A percentile compares a stretch with the other conserved stretches of the same genome.
phyloP scores from a whole-genome alignment of 2,888 invertebrate genomes.

The Hyposoter dolosus region DNA sequence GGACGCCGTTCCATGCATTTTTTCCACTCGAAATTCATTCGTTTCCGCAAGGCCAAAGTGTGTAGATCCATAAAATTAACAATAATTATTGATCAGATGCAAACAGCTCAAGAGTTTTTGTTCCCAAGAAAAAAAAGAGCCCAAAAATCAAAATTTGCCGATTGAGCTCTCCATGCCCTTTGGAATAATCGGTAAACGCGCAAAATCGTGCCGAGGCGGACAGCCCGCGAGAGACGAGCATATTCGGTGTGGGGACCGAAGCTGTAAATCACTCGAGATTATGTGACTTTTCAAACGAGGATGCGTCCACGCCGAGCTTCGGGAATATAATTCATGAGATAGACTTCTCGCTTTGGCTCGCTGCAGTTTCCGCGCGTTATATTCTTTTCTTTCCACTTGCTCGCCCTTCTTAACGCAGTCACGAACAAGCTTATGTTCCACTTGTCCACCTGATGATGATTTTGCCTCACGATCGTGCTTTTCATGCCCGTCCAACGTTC shows the following conservation, averaged over 20 bases:
- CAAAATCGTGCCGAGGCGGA: constrained; percentile 9
- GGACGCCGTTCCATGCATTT: not conserved
- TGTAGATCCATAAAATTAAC: not conserved
- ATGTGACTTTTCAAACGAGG: constrained; percentile 81
- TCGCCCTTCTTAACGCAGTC: constrained; percentile 39
- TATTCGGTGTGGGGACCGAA: constrained; percentile 46
- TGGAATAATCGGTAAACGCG: constrained; percentile 73
- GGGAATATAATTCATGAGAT: constrained; percentile 74
- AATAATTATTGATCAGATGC: not conserved
- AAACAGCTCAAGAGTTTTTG: not conserved
- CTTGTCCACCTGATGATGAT: constrained; percentile 61
- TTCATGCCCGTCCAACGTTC: constrained; percentile 12
- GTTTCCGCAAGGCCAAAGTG: not conserved
- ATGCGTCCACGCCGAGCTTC: constrained; percentile 74
- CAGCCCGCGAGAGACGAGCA: constrained; percentile 28
- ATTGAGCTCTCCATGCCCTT: constrained; percentile 72
- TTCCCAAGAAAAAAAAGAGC: constrained; percentile 38
- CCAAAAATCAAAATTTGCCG: constrained; percentile 70
- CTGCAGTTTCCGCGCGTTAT: constrained; percentile 47
- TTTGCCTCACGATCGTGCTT: constrained; percentile 38
- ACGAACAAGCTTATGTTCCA: constrained; percentile 38
- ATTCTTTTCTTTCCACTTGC: constrained; percentile 7
- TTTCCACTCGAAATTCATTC: not conserved
- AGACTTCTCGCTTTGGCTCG: constrained; percentile 71
- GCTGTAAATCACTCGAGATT: constrained; percentile 80